Percentiles rank a stretch among this genome's conserved stretches.
These are phyloP conservation scores for Calephelis nemesis DNA, from an alignment of 1,140 invertebrate genomes.

Conservation along the genomic window DNA sequence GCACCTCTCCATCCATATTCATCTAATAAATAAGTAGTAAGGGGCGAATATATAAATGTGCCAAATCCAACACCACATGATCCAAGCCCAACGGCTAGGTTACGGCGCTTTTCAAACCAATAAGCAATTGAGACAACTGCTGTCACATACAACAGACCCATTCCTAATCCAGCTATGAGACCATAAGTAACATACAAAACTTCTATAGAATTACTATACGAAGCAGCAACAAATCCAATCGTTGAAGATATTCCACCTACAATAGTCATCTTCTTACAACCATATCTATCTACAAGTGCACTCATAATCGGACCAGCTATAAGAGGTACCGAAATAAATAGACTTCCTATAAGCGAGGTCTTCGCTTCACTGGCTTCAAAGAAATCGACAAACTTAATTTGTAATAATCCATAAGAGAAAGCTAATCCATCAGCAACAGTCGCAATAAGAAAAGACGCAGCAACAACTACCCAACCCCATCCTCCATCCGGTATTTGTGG, in stretches of 20 bases:
- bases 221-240: slow-evolving; percentile 88
- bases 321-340: slow-evolving; percentile 93
- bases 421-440: slow-evolving; percentile 95
- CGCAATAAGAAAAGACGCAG: slow-evolving; percentile 90
- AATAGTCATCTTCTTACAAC: slow-evolving; percentile 91
- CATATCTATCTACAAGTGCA: slow-evolving; percentile 92
- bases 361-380: slow-evolving; percentile 89
- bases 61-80: slow-evolving; percentile 94
- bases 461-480: slow-evolving; percentile 94
- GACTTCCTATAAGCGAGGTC: slow-evolving; percentile 92
- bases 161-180: slow-evolving; percentile 90
- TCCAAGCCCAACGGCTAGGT: slow-evolving; percentile 94
- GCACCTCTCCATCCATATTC: slow-evolving; percentile 93
- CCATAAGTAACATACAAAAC: slow-evolving; percentile 92
- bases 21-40: slow-evolving; percentile 86
- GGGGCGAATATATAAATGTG: slow-evolving; percentile 90
- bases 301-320: slow-evolving; percentile 92
- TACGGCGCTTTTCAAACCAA: slow-evolving; percentile 96
- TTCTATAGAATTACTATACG: slow-evolving; percentile 85
- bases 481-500: slow-evolving; percentile 85
- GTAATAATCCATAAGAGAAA: slow-evolving; percentile 95
- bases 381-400: slow-evolving; percentile 89
- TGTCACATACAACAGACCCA: slow-evolving; percentile 93
- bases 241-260: slow-evolving; percentile 87
- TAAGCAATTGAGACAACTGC: slow-evolving; percentile 96